phyloP scores from a whole-genome alignment of 1,140 invertebrate species.

The Planococcus citri region DNA sequence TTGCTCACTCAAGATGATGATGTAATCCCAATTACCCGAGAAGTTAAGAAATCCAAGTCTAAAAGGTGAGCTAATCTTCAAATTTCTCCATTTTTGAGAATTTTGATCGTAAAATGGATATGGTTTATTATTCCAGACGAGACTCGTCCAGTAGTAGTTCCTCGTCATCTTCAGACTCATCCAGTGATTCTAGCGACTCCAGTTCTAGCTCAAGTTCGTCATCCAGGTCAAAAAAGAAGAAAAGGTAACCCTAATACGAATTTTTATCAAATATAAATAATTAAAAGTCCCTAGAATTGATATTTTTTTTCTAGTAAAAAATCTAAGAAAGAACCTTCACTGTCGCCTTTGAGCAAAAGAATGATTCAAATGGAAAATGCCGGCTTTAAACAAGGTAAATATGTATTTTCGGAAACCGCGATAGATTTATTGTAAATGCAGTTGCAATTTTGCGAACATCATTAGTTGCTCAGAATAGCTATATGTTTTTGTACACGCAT shows the following conservation, averaged over 20 bases:
- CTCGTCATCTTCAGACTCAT: conserved; percentile 22
- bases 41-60: conserved; percentile 1
- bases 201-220: neutral
- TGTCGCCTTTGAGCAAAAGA: conserved; percentile 64
- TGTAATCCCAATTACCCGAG: conserved; percentile 12
- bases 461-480: too few relatives aligned
- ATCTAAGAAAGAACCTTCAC: conserved; percentile 41
- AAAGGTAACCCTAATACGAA: neutral
- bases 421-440: too few relatives aligned
- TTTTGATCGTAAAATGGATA: conserved; percentile 16
- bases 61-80: too few relatives aligned
- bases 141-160: conserved; percentile 21
- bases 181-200: conserved; percentile 20
- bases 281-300: neutral
- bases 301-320: conserved; percentile 26
- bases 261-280: neutral
- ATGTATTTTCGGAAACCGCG: neutral
- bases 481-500: too few relatives aligned
- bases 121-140: conserved; percentile 20
- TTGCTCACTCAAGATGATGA: conserved; percentile 74
- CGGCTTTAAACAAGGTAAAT: neutral
- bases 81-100: neutral
- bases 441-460: too few relatives aligned
- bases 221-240: neutral
- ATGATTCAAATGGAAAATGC: conserved; percentile 37